Base-by-base conservation (phyloP, 2,888 invertebrate species). In the Aporophyla nigra region DNA sequence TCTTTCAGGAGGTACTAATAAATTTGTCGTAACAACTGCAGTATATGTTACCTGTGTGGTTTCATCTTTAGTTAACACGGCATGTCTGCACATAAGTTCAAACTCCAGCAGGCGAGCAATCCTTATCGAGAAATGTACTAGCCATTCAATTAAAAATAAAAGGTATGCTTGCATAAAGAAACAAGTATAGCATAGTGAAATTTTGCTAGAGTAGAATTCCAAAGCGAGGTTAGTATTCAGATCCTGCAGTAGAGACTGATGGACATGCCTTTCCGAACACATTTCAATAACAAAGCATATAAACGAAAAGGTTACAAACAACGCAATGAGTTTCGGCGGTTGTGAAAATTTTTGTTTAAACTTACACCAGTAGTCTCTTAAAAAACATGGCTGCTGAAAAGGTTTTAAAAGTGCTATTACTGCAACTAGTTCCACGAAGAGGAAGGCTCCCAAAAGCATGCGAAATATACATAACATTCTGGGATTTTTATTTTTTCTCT, bases 71-170 rank as follows among this genome's bases (percentile, higher is more conserved):
- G 86, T 89, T 61, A 95, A 82, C 80, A 95, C 91, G 0, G 95
- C 91, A 85, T 94, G 88, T 78, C 95, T 87, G 76, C 95, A 95
- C 95, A 94, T 95, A 0, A 94, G 63, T 79, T 96, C 95, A 81
- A 93, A 95, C 74, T 96, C 96, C 3, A 96, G 75, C 56, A 95
- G 80, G 10, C 93, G 88, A 49, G 95, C 94, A 5, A 95, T 87
- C 2, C 83, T 87, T 10, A 92, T 88, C 2, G 92, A 73, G 62
- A 91, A 91, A 24, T 92, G 87, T 33, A 88, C 78, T 4, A 95
- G 79, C 76, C 93, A 93, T 73, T 93, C 93, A 69, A 95, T 93
- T 10, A 94, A 66, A 56, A 93, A 75, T 14, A 94, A 82, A 5
- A 94, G 84, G 73, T 91, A 95, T 0, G 93, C 9, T 4, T 91